Evolutionary conservation across 2,888 invertebrate genomes (phyloP), one percentile per base, ranked within the genome.

Genomic region (Netelia fuscicornis): DNA sequence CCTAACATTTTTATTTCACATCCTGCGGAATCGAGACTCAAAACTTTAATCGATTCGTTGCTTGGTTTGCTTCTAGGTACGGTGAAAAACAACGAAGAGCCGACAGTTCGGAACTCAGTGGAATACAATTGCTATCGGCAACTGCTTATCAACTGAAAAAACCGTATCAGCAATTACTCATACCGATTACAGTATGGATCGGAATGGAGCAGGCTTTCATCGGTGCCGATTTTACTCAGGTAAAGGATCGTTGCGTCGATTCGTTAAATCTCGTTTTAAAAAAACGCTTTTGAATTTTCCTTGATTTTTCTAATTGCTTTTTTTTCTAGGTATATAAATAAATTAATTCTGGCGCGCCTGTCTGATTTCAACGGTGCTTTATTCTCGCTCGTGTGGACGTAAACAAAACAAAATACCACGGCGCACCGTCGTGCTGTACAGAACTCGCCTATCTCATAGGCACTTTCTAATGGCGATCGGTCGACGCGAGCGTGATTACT

Each of bases 201-300:
- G 99, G 99, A 81, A 97, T 99, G 96, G 99, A 99, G 93, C 99
- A 99, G 93, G 99, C 98, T 0, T 99, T 98, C 94, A 97, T 98
- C 89, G 97, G 98, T 20, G 98, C 98, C 86, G 98, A 98, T 90
- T 98, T 97, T 92, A 98, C 98, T 6, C 97, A 97, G 95, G 97
- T 97, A 93, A 93, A 62, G 9, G 76, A 13, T 10, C 17, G 10
- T 23, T 23, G 56, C 11, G 17, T 58, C 70, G 44, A 37, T 72
- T 44, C 20, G 2, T 54, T 30, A 65, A 56, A 70, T n/a, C 11
- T 58, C 2, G n/a, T 37, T 60, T 60, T 25, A 23, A 25, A 8
- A 23, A 60, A 10, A 25, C 2, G 10, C 25, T 0, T 60, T 60
- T 25, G 23, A 37, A 6, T 37, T 6, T 37, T 37, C 60, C 1